Evolutionary conservation across 2,113 vertebrate genomes (phyloP), one percentile per base, ranked within the genome.

Genomic region (Haliaeetus leucogaster): DNA sequence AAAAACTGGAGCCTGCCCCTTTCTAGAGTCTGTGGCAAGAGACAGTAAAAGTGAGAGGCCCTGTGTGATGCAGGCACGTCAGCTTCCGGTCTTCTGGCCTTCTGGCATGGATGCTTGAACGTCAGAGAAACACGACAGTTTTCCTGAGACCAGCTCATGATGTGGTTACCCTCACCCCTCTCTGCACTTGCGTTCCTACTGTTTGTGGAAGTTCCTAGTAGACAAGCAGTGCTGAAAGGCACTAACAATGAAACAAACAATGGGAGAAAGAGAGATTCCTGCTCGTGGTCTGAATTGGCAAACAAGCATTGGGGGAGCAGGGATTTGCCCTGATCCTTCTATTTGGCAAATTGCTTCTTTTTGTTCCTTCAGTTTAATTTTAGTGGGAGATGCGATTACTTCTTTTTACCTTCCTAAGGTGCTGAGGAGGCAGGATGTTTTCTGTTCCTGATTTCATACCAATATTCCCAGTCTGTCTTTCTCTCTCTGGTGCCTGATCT

Each of bases 1-100:
- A 99, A 90, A 98, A 98, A n/a, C 98, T 99, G 56, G 98, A 99
- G 78, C 97, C 98, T 19, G 97, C 98, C 27, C 97, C 97, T 3
- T 97, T 98, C 94, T 99, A 98, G 98, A 58, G 13, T 8, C 43
- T 73, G 16, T 56, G 87, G 19, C 4, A 6, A 81, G 66, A 77
- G 68, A 58, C n/a, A 55, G 15, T 32, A 18, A 16, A 42, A 18
- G 19, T 7, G 21, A 40, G 23, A 67, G 29, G 81, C 21, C 40
- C 7, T 42, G 32, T 77, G 84, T 3, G 14, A 45, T 21, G 13
- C 38, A n/a, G 43, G 53, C 45, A 42, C 0, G 0, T 25, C n/a
- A 22, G 62, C 42, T 55, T 32, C 82, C 79, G 94, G 29, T 58
- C 65, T 70, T 63, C 40, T 79, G 22, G 56, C 13, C 65, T 70